Base-by-base conservation (phyloP, 2,888 invertebrate genomes). In the Nephrotoma appendiculata region DNA sequence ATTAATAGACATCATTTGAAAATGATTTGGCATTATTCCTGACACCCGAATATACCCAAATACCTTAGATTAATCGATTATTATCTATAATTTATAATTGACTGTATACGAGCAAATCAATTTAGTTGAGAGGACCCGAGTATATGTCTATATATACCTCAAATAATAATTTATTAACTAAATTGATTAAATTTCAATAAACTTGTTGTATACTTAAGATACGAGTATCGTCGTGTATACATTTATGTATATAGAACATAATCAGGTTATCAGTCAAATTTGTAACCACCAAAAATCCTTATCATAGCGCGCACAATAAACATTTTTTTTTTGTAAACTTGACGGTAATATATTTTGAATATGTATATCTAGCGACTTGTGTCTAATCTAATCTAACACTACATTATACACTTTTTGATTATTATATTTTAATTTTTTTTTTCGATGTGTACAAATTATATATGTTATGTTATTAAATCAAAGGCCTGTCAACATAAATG, bases 401-500 rank as follows among this genome's bases (percentile, higher is more conserved):
- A 31, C 3, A 31, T 31, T 31, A 31, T 31, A 31, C 11, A 71
- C 7, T 12, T 31, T 71, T 52, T 52, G 52, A 52, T 52, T 52
- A 52, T 52, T 52, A 52, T 52, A 52, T 52, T 52, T 52, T 52
- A 31, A 31, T 52, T 52, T 52, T 52, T 52, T 52, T 83, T 83
- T 41, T 83, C 42, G 84, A 42, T 84, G 6, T 84, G 42, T 42
- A 42, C 15, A 42, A 15, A 83, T 15, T 19, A 42, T 84, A 42
- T 84, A 84, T 84, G 84, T 84, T 43, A 15, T n/a, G 84, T 84
- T 84, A 84, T 84, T 84, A 84, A 84, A 84, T 84, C 84, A 84
- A 84, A 84, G 84, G 43, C 42, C 84, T 84, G 84, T 84, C 84
- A 84, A 84, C 41, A 84, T 84, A 84, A 84, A 42, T 84, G 41